Evolutionary conservation across 2,888 invertebrate species (phyloP).

Genomic region (Cristatella mucedo): DNA sequence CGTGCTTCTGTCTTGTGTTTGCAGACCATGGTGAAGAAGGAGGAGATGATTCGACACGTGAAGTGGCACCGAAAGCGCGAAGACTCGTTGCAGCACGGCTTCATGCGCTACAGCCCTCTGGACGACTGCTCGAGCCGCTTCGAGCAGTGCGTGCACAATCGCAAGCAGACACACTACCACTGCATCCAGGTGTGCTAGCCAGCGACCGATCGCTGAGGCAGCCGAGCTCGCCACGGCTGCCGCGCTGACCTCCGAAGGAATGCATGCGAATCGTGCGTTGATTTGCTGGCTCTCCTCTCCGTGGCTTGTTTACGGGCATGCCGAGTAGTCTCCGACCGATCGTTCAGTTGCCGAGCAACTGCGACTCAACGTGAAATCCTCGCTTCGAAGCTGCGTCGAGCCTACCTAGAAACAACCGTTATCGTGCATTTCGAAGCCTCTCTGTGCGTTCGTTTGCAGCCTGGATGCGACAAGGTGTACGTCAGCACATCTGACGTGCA

Average conservation of each 20-base stretch:
- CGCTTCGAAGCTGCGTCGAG: too few relatives aligned
- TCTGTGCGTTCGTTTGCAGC: slow-evolving; percentile 26
- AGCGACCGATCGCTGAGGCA: too few relatives aligned
- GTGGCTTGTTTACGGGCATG: too few relatives aligned
- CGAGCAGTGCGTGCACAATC: slow-evolving; percentile 64
- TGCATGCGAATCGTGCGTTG: too few relatives aligned
- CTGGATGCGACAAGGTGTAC: slow-evolving; percentile 62
- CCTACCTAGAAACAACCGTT: too few relatives aligned
- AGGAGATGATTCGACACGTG: slow-evolving; percentile 94
- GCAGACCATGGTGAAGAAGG: slow-evolving; percentile 82
- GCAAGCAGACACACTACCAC: slow-evolving; percentile 89
- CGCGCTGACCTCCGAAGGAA: too few relatives aligned
- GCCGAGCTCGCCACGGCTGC: too few relatives aligned
- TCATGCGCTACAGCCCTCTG: slow-evolving; percentile 78
- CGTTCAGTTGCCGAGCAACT: too few relatives aligned
- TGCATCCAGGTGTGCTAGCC: slow-evolving; percentile 84
- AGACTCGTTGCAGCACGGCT: slow-evolving; percentile 84
- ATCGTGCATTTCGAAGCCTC: neutral
- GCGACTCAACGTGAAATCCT: too few relatives aligned
- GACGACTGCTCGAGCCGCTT: slow-evolving; percentile 83
- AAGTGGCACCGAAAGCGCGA: slow-evolving; percentile 99
- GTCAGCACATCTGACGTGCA: slow-evolving; percentile 97
- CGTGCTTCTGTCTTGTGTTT: slow-evolving; percentile 2
- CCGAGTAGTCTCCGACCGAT: too few relatives aligned
- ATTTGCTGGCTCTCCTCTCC: too few relatives aligned